phyloP scores from a whole-genome alignment of 1,140 invertebrate species.

The Brachionus sp. region DNA sequence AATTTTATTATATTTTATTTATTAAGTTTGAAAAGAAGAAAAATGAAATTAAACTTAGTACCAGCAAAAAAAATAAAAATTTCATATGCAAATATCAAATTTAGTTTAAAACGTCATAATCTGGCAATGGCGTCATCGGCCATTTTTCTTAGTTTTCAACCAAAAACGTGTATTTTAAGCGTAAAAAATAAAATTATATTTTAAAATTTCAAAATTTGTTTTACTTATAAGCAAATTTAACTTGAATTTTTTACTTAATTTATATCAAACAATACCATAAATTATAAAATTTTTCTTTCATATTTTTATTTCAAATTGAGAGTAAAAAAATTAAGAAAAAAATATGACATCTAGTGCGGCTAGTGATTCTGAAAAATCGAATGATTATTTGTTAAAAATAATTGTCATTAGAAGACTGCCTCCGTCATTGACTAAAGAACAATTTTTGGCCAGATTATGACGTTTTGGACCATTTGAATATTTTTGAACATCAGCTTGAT shows the following conservation, averaged over 20 bases:
- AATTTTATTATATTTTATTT: no score
- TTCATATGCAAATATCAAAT: no score
- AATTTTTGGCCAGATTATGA: slow-evolving; percentile 81
- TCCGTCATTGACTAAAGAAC: slow-evolving; percentile 78
- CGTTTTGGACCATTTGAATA: no score
- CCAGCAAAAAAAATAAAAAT: no score
- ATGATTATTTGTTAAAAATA: slow-evolving; percentile 60
- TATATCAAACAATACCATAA: background rate
- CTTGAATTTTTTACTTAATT: slow-evolving; percentile 7
- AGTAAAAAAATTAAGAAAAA: background rate
- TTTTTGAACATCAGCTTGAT: no score
- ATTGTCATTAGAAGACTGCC: slow-evolving; percentile 84
- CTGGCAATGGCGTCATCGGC: slow-evolving; percentile 98
- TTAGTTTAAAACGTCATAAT: no score
- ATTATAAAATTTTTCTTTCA: background rate
- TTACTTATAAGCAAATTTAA: slow-evolving; percentile 15
- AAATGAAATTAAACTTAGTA: no score
- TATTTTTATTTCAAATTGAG: background rate
- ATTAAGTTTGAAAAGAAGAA: no score
- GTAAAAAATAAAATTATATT: background rate
- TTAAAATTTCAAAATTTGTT: slow-evolving; percentile 13
- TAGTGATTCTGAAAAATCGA: background rate
- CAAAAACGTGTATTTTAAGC: slow-evolving; percentile 12
- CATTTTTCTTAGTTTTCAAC: background rate
- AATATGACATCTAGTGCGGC: background rate